Base-by-base conservation (phyloP, 2,113 vertebrate genomes). In the Zosterops hypoxanthus region DNA sequence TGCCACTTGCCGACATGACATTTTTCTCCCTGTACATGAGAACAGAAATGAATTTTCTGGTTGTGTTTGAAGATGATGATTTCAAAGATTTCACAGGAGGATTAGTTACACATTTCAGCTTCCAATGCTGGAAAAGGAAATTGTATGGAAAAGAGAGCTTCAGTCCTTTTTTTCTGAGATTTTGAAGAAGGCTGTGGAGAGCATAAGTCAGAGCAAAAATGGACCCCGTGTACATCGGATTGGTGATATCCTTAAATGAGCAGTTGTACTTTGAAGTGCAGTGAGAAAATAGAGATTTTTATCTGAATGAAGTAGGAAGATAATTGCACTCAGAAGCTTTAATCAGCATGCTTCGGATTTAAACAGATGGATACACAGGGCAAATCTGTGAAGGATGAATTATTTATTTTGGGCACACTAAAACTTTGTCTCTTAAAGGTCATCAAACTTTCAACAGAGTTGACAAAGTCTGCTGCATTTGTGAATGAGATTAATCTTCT, bases 401-500 rank as follows among this genome's bases (percentile, higher is more conserved):
- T 95, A 97, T 95, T 97, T 92, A 97, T 96, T 91, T 94, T 90
- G 78, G 77, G 76, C 92, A 96, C 91, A 84, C 89, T 91, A 80
- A 95, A 96, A 93, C 88, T 95, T 96, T 93, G 63, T 83, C 94
- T 97, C 88, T 64, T 79, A 96, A 96, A 96, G 82, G 86, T 95
- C 97, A 98, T 97, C 97, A 95, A 96, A 95, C 91, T 97, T 98
- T 96, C 94, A 97, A 95, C 90, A 96, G 91, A 77, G 86, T 52
- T 88, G 91, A 96, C 85, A 90, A 81, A 97, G 95, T 94, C 95
- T 97, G 83, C 63, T 56, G 64, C 94, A 72, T 93, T 71, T 96
- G 85, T 55, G 92, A 69, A 96, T 86, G 92, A 23, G 70, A 98
- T 97, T 98, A 97, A 98, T 97, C 96, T 97, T 97, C 97, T 98